Evolutionary conservation across 1,140 invertebrate genomes (phyloP), one percentile per base, ranked within the genome.

Genomic region (Homalodisca vitripennis): DNA sequence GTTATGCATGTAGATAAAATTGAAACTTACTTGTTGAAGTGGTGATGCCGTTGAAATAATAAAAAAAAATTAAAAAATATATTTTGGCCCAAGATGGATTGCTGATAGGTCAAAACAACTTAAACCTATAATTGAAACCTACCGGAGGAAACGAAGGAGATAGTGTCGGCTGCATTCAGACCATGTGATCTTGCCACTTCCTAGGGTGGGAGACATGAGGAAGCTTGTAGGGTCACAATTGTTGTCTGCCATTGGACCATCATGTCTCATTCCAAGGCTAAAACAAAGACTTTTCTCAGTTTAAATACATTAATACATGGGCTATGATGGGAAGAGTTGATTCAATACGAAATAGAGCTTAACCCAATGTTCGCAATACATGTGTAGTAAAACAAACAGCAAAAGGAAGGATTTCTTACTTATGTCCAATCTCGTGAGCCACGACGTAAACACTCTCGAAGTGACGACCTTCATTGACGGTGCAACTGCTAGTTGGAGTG

Each of bases 201-300:
- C 87, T 65, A 88, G 75, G 20, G 86, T 88, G n/a, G 86, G 86
- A 2, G 86, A 87, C 87, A 88, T 88, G 22, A 88, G 82, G 75
- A 83, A 87, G 73, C 83, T 82, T 3, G 82, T 82, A 3, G 86
- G 83, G 77, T 88, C 85, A 74, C 87, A 88, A 22, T 83, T 81
- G 74, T 88, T 88, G 32, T 85, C 84, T 13, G 86, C 84, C 47
- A 84, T 76, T 14, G 82, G 82, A 10, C 87, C 87, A 77, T 88
- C 87, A 72, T 88, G 87, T 53, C 86, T 78, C 87, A 88, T 88
- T 29, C 87, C 87, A 62, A 88, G 77, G 77, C 86, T 86, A 71
- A 66, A 78, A 77, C 22, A 74, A 70, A 67, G 32, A 72, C 48
- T 10, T 10, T 20, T 41, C 34, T 10, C 17, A 41, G 6, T 41